These are phyloP conservation scores for Drosophila birchii DNA, from an alignment of 2,888 invertebrate genomes.

Conservation along the genomic window DNA sequence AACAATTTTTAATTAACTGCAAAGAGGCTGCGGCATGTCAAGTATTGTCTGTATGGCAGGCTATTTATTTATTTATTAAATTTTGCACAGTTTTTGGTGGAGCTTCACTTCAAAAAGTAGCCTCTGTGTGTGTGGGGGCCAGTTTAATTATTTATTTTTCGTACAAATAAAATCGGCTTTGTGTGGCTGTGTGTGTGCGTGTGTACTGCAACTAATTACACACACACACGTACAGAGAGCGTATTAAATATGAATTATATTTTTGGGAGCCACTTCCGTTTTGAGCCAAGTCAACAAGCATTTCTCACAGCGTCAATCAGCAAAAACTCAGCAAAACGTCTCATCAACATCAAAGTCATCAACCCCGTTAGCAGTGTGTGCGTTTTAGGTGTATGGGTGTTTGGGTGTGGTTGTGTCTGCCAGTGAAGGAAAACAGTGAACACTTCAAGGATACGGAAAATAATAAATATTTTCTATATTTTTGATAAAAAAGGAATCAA, in stretches of 20 bases:
- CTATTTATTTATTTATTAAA: slow-evolving; percentile 45
- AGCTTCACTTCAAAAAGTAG: slow-evolving; percentile 5
- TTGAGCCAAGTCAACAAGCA: slow-evolving; percentile 31
- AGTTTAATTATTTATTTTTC: slow-evolving; percentile 43
- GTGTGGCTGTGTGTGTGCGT: not conserved
- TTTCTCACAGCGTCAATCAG: slow-evolving; percentile 37
- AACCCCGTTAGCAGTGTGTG: not conserved
- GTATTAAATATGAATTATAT: slow-evolving; percentile 42
- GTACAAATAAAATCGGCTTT: slow-evolving; percentile 30
- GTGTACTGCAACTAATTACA: slow-evolving; percentile 25
- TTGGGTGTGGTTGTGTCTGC: too few relatives aligned
- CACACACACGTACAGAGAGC: not conserved
- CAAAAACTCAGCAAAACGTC: slow-evolving; percentile 19
- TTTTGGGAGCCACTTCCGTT: slow-evolving; percentile 38
- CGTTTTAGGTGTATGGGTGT: not conserved
- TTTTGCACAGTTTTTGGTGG: slow-evolving; percentile 41
- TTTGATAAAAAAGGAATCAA: not conserved
- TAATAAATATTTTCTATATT: not conserved
- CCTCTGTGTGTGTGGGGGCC: not conserved
- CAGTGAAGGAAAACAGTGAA: not conserved
- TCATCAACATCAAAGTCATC: slow-evolving; percentile 40
- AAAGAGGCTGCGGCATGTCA: slow-evolving; percentile 9
- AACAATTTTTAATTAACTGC: slow-evolving; percentile 44
- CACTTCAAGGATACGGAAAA: not conserved
- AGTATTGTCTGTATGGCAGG: slow-evolving; percentile 6